Conservation (phyloP, 2,888 invertebrate genomes). For the Drosophila prolongata region DNA sequence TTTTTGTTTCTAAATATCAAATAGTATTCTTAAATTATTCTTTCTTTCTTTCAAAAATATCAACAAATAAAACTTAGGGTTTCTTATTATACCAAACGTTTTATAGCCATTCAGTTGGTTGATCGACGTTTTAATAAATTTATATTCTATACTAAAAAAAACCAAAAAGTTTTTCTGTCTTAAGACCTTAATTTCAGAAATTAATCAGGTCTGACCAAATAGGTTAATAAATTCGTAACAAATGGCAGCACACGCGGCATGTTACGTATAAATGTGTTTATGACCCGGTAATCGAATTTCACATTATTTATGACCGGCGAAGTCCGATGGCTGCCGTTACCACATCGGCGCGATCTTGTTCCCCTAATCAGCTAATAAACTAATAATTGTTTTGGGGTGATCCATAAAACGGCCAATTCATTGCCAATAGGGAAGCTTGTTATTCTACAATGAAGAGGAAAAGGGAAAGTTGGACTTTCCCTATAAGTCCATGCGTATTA, state of each 20-base stretch:
- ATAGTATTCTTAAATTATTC: no score
- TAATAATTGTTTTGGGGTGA: constrained; percentile 33
- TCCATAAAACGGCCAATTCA: constrained; percentile 33
- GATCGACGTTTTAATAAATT: no score
- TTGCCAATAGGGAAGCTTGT: constrained; percentile 11
- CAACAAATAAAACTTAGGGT: no score
- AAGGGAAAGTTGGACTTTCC: constrained; percentile 17
- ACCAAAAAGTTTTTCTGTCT: no score
- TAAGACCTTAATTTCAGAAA: no score
- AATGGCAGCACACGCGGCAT: constrained; percentile 3
- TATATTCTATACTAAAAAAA: no score
- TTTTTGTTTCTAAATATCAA: no score
- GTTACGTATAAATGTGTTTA: constrained; percentile 32
- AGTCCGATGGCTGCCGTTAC: constrained; percentile 24
- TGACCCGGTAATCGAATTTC: constrained; percentile 25
- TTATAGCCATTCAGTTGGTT: no score
- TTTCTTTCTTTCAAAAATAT: no score
- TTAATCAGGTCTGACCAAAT: no score
- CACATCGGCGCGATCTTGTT: constrained; percentile 29
- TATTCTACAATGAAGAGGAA: background rate
- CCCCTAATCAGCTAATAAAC: constrained; percentile 33
- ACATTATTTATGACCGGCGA: constrained; percentile 31
- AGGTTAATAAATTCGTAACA: background rate
- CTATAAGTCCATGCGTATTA: no score
- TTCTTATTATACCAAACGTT: no score